Evolutionary conservation across 2,113 vertebrate genomes (phyloP).

Genomic region (Rostratula benghalensis): DNA sequence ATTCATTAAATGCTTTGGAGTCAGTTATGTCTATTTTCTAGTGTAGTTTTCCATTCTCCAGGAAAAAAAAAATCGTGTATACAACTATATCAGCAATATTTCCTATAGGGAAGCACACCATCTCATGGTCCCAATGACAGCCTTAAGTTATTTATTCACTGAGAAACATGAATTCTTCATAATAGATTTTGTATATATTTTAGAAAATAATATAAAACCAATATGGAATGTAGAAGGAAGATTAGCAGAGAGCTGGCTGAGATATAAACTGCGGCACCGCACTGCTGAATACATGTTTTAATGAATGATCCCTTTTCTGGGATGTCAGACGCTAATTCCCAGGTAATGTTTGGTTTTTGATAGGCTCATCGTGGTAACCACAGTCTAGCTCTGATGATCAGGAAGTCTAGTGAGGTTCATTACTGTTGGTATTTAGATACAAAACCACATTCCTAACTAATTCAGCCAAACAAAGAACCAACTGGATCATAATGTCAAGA

Average conservation of each 20-base stretch:
- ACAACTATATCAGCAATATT: background rate
- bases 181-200: background rate
- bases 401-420: slow-evolving; percentile 37
- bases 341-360: slow-evolving; percentile 1
- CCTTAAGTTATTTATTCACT: background rate
- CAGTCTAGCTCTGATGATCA: background rate
- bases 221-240: background rate
- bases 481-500: slow-evolving; percentile 54
- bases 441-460: slow-evolving; percentile 35
- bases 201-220: background rate
- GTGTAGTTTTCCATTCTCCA: background rate
- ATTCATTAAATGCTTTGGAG: background rate
- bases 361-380: background rate
- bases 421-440: slow-evolving; percentile 34
- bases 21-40: background rate
- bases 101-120: background rate
- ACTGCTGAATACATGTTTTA: background rate
- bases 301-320: background rate
- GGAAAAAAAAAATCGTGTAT: background rate
- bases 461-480: slow-evolving; percentile 50
- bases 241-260: background rate
- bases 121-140: background rate
- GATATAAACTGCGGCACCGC: background rate
- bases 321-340: background rate
- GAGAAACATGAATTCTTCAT: background rate